Conservation (phyloP, 2,113 vertebrate genomes). For the Zapornia atra region DNA sequence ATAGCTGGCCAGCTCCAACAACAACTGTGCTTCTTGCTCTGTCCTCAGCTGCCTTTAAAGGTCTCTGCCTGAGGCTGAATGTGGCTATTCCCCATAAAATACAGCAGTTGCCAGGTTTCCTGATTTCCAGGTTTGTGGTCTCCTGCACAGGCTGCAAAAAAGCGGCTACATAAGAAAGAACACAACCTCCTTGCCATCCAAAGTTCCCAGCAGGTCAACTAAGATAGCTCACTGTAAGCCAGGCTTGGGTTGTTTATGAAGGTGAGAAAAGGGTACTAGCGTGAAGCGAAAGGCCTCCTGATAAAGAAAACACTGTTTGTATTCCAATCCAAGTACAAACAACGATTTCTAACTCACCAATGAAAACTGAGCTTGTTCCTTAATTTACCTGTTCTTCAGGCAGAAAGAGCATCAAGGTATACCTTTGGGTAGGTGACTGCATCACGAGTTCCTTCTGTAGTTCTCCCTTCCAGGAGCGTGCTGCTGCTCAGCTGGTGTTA, state of each 20-base stretch:
- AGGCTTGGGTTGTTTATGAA: background rate
- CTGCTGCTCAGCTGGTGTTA: background rate
- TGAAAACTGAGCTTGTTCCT: background rate
- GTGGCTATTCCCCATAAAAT: background rate
- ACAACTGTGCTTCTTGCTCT: background rate
- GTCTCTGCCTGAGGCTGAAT: background rate
- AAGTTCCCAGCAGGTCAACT: background rate
- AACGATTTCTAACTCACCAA: background rate
- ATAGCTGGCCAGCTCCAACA: background rate
- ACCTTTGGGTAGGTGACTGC: background rate
- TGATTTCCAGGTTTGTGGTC: background rate
- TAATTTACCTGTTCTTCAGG: background rate
- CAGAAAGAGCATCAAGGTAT: background rate
- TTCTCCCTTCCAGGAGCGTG: background rate
- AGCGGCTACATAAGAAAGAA: background rate
- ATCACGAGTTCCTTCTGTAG: background rate
- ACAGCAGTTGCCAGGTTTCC: background rate
- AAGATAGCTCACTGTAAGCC: background rate
- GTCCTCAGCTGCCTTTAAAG: background rate
- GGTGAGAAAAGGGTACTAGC: background rate
- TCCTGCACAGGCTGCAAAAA: background rate
- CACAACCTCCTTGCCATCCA: background rate
- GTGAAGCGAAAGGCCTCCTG: background rate
- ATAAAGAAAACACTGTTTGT: background rate
- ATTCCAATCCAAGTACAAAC: background rate